Percentiles rank a stretch among this genome's conserved stretches.
These are phyloP conservation scores for Oceanodroma leucorhoa DNA, from an alignment of 2,797 vertebrate species.

Conservation along the genomic window DNA sequence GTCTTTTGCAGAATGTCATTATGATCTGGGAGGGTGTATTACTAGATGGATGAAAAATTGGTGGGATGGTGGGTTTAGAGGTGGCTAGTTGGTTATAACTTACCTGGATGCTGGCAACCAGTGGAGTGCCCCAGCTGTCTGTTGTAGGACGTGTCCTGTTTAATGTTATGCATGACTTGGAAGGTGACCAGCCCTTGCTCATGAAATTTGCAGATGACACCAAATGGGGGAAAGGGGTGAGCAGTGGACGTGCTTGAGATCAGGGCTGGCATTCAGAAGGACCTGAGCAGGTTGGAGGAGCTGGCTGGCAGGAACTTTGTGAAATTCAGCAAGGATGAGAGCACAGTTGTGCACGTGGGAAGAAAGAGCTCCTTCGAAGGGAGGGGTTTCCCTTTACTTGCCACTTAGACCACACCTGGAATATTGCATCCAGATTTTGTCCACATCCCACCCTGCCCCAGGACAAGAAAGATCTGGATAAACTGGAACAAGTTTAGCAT, in stretches of 20 bases:
- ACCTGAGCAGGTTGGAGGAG: background rate
- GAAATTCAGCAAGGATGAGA: background rate
- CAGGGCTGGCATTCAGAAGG: background rate
- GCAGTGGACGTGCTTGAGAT: background rate
- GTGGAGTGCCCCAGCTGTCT: background rate
- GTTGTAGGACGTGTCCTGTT: accelerated
- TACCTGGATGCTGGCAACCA: background rate
- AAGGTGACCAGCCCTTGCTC: background rate
- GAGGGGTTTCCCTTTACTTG: background rate
- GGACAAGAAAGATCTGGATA: background rate
- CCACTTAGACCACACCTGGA: background rate
- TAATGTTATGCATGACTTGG: background rate
- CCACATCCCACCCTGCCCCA: no score
- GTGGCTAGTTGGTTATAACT: background rate
- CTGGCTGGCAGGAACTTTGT: background rate
- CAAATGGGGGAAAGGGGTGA: background rate
- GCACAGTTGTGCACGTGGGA: background rate
- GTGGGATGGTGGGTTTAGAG: background rate
- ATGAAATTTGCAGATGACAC: background rate
- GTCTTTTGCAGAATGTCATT: background rate
- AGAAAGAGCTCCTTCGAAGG: background rate
- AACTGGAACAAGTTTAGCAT: background rate
- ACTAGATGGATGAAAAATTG: background rate
- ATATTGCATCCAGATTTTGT: background rate
- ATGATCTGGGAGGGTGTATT: background rate